Evolutionary conservation across 2,113 vertebrate species (phyloP), one percentile per base, ranked within the genome.

Genomic region (Chaenogobius annularis): DNA sequence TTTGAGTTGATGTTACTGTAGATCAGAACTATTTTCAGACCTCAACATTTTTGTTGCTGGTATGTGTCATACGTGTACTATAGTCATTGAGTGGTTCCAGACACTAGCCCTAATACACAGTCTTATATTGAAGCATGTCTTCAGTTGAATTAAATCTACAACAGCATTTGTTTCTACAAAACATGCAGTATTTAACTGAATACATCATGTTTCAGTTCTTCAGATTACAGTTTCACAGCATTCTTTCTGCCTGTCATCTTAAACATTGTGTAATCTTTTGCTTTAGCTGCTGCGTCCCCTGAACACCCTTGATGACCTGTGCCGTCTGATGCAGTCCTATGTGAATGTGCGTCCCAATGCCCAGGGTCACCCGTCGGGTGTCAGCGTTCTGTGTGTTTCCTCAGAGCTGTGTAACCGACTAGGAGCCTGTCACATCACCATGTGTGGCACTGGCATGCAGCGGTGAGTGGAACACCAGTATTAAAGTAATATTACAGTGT

Each of bases 251-350:
- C 54, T 54, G 19, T 52, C 8, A 56, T 7, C n/a, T 71, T 75
- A 72, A 2, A 62, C 58, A 22, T 35, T 63, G 47, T 50, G n/a
- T 17, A 44, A 8, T 63, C n/a, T 66, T 35, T 47, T 19, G 59
- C 85, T 26, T 3, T 78, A 99, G 98, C 94, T 99, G 44, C 95
- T 99, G 71, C 95, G 98, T 20, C 98, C 98, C 59, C 96, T 99
- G 80, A 99, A 98, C 69, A 97, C 98, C 0, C 91, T 99, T 94
- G 97, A 99, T 0, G 97, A 99, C 86, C 96, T 99, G 3, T 98
- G 95, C 77, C 94, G 96, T 44, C 93, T 99, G 52, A 94, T 98
- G 95, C 97, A 98, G 90, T 94, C 94, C 12, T 95, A 96, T 12
- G 85, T 96, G 64, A 94, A 93, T 10, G 83, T 90, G 71, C 96